These are phyloP conservation scores for Lydus trimaculatus DNA, from an alignment of 2,888 invertebrate species.

Conservation along the genomic window DNA sequence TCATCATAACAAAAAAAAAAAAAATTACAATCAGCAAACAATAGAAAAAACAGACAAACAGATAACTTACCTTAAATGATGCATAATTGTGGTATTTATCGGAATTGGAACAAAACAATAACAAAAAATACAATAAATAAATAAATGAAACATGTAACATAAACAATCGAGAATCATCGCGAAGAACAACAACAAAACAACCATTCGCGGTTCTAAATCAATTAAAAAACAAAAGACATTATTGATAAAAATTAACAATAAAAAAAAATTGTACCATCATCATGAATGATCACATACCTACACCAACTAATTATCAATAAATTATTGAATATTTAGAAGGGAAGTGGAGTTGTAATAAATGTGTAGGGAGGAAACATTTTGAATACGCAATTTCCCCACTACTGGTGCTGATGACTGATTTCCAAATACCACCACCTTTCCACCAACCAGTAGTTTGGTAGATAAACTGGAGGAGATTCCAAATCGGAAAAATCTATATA, in stretches of 20 bases:
- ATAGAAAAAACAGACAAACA: neutral
- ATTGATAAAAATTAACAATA: neutral
- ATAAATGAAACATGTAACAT: neutral
- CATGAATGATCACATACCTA: neutral
- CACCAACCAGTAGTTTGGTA: too few relatives aligned
- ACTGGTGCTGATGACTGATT: slow-evolving; percentile 26
- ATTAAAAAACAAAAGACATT: neutral
- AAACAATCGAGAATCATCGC: neutral
- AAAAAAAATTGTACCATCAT: slow-evolving; percentile 6
- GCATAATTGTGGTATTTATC: neutral
- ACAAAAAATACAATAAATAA: neutral
- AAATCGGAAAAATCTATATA: slow-evolving; percentile 47
- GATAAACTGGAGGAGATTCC: slow-evolving; percentile 39
- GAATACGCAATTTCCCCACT: slow-evolving; percentile 60
- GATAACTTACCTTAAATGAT: neutral
- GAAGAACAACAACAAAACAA: neutral
- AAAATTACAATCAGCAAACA: neutral
- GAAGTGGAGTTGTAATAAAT: slow-evolving; percentile 29
- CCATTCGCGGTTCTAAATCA: neutral
- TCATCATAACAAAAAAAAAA: neutral
- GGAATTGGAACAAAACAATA: neutral
- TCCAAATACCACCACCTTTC: neutral
- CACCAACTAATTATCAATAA: neutral
- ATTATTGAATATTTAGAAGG: slow-evolving; percentile 13
- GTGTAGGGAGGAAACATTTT: slow-evolving; percentile 44